Percentiles rank a stretch among this genome's conserved stretches.
Evolutionary conservation across 2,113 vertebrate genomes (phyloP).

Genomic region (Xyrauchen texanus): DNA sequence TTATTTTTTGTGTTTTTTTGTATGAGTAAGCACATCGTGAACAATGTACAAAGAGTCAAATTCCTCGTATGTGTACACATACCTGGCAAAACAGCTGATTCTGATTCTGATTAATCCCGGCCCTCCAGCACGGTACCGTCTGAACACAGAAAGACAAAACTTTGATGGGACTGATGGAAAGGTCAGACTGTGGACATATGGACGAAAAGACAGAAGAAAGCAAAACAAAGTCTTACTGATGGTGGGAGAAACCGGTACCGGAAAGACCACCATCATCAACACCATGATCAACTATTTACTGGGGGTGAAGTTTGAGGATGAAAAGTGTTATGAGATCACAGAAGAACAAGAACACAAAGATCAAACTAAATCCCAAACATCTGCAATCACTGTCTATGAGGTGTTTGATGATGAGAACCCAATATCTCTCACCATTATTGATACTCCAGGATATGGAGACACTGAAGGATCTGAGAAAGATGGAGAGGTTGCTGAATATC

Average conservation of each 20-base stretch:
- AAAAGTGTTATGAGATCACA: conserved; percentile 47
- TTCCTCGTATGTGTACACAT: no score
- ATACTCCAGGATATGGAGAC: conserved; percentile 35
- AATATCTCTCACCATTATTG: conserved; percentile 28
- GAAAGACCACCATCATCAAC: conserved; percentile 57
- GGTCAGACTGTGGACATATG: neutral
- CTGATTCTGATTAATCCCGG: no score
- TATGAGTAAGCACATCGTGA: no score
- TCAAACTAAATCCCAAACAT: conserved; percentile 53
- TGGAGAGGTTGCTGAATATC: conserved; percentile 1
- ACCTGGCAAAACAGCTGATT: no score
- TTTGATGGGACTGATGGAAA: no score
- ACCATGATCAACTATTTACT: conserved; percentile 54
- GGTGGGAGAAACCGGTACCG: conserved; percentile 50
- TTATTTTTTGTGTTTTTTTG: no score
- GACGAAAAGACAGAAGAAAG: conserved; percentile 15
- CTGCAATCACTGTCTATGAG: conserved; percentile 52
- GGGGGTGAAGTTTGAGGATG: conserved; percentile 43
- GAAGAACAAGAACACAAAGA: conserved; percentile 34
- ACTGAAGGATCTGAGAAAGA: conserved; percentile 17
- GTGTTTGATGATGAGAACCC: conserved; percentile 15
- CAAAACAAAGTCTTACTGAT: conserved; percentile 47
- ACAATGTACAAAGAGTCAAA: no score
- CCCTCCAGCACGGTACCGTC: no score
- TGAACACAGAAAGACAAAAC: no score